These are phyloP conservation scores for Bombyx mori DNA, from an alignment of 1,140 invertebrate species.

Conservation along the genomic window DNA sequence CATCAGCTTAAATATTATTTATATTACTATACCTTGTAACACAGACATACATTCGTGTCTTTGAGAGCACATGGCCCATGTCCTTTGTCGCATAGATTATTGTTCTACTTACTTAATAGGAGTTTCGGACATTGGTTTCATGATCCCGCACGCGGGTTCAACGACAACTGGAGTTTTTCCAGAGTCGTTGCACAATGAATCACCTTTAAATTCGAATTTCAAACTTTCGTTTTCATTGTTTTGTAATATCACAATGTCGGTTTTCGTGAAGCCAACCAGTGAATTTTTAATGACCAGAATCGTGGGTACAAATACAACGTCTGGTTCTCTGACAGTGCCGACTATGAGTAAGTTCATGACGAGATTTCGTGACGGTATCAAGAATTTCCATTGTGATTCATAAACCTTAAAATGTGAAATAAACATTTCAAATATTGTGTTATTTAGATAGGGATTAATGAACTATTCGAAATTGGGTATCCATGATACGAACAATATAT, in stretches of 20 bases:
- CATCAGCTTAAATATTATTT: too few species aligned
- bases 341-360: conserved; percentile 45
- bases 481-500: not conserved
- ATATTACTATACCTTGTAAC: too few species aligned
- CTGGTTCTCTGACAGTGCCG: conserved; percentile 51
- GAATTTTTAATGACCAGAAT: conserved; percentile 54
- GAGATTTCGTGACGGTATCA: conserved; percentile 36
- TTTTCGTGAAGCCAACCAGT: conserved; percentile 46
- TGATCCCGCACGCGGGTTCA: conserved; percentile 38
- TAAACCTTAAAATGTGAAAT: conserved; percentile 33
- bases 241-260: conserved; percentile 37
- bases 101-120: conserved; percentile 41
- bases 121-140: conserved; percentile 48
- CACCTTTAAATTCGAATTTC: conserved; percentile 58
- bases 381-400: conserved; percentile 57
- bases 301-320: conserved; percentile 48
- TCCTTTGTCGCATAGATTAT: too few species aligned
- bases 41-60: too few species aligned
- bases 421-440: too few species aligned
- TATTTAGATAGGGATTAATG: too few species aligned
- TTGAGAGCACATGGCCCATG: too few species aligned
- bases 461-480: too few species aligned
- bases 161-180: conserved; percentile 50
- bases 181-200: conserved; percentile 53
- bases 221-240: conserved; percentile 50